Conservation (phyloP, 2,797 vertebrate genomes). For the Cottoperca gobio region DNA sequence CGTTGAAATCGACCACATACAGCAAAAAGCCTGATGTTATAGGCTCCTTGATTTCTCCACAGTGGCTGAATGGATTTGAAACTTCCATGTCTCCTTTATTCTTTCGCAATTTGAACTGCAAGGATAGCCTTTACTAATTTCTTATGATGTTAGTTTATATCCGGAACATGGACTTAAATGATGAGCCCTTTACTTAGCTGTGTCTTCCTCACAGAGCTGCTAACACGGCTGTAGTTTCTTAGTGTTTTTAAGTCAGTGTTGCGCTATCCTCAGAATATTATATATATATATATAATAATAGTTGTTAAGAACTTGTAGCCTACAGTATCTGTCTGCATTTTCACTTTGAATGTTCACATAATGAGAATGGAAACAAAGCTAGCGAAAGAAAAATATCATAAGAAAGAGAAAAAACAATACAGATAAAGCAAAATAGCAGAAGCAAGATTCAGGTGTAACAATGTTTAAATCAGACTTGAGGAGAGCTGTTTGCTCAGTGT, state of each 20-base stretch:
- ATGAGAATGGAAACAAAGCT: not conserved
- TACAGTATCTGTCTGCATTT: not conserved
- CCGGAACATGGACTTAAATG: no score
- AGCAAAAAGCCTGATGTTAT: no score
- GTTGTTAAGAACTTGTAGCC: not conserved
- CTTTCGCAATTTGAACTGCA: no score
- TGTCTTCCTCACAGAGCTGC: not conserved
- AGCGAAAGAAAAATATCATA: not conserved
- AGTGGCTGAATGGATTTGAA: no score
- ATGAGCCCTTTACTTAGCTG: no score
- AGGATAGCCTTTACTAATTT: no score
- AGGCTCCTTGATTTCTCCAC: no score
- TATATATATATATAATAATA: no score
- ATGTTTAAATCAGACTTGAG: slow-evolving; percentile 49
- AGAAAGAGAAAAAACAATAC: not conserved
- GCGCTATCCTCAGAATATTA: not conserved
- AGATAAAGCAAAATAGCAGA: not conserved
- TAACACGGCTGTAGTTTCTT: not conserved
- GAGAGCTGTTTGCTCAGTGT: slow-evolving; percentile 35
- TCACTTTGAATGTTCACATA: not conserved
- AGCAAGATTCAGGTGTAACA: slow-evolving; percentile 27
- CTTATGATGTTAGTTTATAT: no score
- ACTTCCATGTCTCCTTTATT: no score
- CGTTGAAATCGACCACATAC: no score
- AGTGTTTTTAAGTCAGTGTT: not conserved